Conservation (phyloP, 2,888 invertebrate genomes). For the Cheilosia variabilis region DNA sequence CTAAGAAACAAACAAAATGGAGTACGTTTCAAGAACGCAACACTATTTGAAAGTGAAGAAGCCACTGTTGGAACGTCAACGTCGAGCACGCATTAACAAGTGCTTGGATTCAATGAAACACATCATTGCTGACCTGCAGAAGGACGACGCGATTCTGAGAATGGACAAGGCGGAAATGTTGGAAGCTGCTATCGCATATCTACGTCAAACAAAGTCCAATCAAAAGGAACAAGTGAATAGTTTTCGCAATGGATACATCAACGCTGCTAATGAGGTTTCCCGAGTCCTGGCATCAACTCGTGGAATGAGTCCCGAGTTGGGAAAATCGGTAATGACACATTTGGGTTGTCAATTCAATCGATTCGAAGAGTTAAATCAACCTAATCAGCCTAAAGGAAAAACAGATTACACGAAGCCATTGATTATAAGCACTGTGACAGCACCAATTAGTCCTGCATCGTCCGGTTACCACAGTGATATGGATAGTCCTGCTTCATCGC, state of each 20-base stretch:
- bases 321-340: constrained; percentile 94
- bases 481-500: constrained; percentile 78
- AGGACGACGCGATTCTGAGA: constrained; percentile 93
- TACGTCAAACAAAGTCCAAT: constrained; percentile 32
- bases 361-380: constrained; percentile 78
- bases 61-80: constrained; percentile 94
- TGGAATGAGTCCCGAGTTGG: constrained; percentile 92
- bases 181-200: constrained; percentile 91
- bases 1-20: constrained; percentile 47
- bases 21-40: constrained; percentile 89
- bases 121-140: constrained; percentile 90
- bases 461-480: constrained; percentile 82
- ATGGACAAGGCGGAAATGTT: constrained; percentile 95
- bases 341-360: constrained; percentile 91
- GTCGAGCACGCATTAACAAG: constrained; percentile 94
- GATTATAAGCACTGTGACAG: constrained; percentile 76
- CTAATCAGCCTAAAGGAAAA: constrained; percentile 10
- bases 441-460: constrained; percentile 81
- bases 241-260: constrained; percentile 94
- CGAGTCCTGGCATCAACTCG: constrained; percentile 92
- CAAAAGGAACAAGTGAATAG: constrained; percentile 86
- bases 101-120: constrained; percentile 95
- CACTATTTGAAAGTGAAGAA: constrained; percentile 97
- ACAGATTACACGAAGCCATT: constrained; percentile 50
- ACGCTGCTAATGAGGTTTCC: constrained; percentile 94